Base-by-base conservation (phyloP, 2,888 invertebrate genomes). In the Pycnomerus fuliginosus region DNA sequence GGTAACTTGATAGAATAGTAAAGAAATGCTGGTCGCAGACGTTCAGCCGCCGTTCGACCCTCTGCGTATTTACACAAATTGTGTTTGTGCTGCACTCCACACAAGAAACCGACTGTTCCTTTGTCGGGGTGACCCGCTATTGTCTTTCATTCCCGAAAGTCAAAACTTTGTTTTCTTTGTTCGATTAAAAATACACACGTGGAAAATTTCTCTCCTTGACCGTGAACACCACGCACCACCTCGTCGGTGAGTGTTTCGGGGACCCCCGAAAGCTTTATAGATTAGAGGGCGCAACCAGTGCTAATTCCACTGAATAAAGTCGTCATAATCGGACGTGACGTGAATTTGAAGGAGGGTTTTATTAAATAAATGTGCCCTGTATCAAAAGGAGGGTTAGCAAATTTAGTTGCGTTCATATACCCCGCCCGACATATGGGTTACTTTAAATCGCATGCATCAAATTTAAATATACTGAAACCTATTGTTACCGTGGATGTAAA, bases 261-360 rank as follows among this genome's bases (percentile, higher is more conserved):
- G 20, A 20, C 7, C 7, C 20, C 5, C 7, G 4, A 20, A 5
- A 5, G 7, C 20, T 4, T 20, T n/a, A 33, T 7, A 37, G 38
- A 34, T 42, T 46, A 42, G 41, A 42, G 40, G 44, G 41, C 34
- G 29, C 37, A 41, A 50, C 38, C 47, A 38, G 37, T 45, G 40
- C 37, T 48, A 47, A 52, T 50, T 42, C 51, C 10, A 16, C 36
- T 40, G 48, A 52, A 56, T 55, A 55, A 59, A 62, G 58, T 52
- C 58, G 54, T 63, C 62, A 62, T 62, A 65, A 65, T 62, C 61
- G 59, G 54, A 55, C 65, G 65, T 67, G 65, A 62, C 60, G 48
- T 48, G 67, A 63, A 67, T 65, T 53, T 50, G 53, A 59, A 58
- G 56, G 54, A 58, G 62, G 64, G 61, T 52, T 61, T 66, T 65